These are phyloP conservation scores for Taenioides sp. DNA, from an alignment of 2,797 vertebrate species.

Conservation along the genomic window DNA sequence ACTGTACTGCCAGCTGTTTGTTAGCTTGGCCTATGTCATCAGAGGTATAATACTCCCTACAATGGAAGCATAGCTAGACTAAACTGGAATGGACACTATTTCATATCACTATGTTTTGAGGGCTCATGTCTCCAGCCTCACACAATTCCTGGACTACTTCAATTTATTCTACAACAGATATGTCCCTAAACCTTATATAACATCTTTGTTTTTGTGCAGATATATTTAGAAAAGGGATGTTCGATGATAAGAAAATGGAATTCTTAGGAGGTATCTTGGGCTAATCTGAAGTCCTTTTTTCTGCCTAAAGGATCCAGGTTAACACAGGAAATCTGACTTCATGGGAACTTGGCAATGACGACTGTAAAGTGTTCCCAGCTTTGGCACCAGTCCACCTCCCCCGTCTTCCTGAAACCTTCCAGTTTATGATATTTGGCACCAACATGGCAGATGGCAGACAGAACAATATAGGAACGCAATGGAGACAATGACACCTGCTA, in stretches of 20 bases:
- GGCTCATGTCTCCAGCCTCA: no score
- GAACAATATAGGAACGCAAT: neutral
- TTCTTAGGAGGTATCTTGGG: neutral
- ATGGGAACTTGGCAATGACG: constrained; percentile 19
- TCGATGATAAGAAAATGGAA: neutral
- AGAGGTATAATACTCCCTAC: no score
- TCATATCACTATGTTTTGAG: no score
- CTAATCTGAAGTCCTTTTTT: constrained; percentile 3
- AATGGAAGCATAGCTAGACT: no score
- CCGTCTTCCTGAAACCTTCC: constrained; percentile 1
- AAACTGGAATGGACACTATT: no score
- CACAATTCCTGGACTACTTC: no score
- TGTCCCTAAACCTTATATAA: neutral
- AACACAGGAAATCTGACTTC: constrained; percentile 20
- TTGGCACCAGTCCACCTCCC: constrained; percentile 11
- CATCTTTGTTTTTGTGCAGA: neutral
- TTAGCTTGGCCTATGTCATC: no score
- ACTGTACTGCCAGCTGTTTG: no score
- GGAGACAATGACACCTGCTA: constrained; percentile 8
- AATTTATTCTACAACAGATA: no score
- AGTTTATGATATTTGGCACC: constrained; percentile 11
- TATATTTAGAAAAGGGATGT: neutral
- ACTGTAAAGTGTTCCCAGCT: constrained; percentile 17
- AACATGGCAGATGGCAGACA: neutral
- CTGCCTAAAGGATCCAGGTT: constrained; percentile 8